These are phyloP conservation scores for Cryptomyrus ogoouensis DNA, from an alignment of 2,113 vertebrate genomes.

Conservation along the genomic window DNA sequence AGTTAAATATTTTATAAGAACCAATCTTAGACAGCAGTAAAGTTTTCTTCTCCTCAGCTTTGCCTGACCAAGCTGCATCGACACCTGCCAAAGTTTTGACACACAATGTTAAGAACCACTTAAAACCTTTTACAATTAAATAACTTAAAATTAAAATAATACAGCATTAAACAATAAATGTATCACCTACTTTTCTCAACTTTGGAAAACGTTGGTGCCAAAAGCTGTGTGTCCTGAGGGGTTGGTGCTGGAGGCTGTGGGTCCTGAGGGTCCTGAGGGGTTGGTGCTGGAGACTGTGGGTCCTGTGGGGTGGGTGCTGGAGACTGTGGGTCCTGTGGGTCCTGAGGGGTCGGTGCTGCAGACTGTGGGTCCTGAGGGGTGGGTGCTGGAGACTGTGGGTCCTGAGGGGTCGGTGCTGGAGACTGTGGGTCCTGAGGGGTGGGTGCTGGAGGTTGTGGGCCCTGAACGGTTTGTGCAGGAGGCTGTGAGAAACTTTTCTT, in stretches of 20 bases:
- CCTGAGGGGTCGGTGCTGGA: background rate
- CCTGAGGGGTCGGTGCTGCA: background rate
- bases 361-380: background rate
- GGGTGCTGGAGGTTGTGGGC: background rate
- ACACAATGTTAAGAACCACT: background rate
- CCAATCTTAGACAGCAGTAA: background rate
- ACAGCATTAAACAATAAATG: background rate
- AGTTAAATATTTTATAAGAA: background rate
- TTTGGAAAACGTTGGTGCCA: background rate
- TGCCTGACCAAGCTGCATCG: background rate
- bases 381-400: background rate
- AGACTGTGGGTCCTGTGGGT: too few relatives aligned
- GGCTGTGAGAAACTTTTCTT: background rate
- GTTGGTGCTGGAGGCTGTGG: background rate
- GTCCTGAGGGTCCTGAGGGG: background rate
- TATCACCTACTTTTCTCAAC: background rate
- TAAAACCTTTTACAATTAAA: background rate
- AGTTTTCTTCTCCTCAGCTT: background rate
- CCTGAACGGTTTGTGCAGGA: too few relatives aligned
- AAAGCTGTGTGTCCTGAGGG: background rate
- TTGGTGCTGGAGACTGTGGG: too few relatives aligned
- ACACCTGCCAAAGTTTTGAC: background rate
- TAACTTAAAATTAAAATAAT: background rate
- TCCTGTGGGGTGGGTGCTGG: too few relatives aligned
- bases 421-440: background rate